Base-by-base conservation (phyloP, 2,888 invertebrate species). In the Ophion ellenae region DNA sequence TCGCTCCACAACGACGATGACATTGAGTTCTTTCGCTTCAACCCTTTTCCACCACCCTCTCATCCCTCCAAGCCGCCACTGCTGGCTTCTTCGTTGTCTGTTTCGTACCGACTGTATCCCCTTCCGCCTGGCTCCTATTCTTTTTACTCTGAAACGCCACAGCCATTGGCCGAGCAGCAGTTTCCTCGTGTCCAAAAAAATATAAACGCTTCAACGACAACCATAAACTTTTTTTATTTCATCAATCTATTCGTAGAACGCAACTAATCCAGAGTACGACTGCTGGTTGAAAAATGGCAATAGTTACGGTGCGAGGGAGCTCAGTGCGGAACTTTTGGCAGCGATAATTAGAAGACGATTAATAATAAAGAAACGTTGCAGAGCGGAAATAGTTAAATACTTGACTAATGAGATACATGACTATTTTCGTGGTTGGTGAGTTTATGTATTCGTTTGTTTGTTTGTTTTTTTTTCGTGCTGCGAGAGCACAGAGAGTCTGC, bases 1-100 rank as follows among this genome's bases (percentile, higher is more conserved):
- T 86, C 85, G 83, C 82, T 69, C 77, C 61, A 32, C 85, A 71
- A 80, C 83, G 87, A 87, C 82, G 73, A 70, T 70, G 75, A 84
- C 86, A 81, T 70, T 61, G 69, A 77, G 83, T 77, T 83, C 32
- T 75, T 69, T 80, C 79, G 70, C 71, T 78, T 75, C 78, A 80
- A 81, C 86, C 81, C 84, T 77, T 81, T 84, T 64, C 76, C 28
- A 36, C 80, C 73, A 53, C 45, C 74, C 75, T 59, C 77, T 83
- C 81, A 81, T 86, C 84, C 84, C 81, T 83, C 84, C 57, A 81
- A 81, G 74, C 67, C 83, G 73, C 61, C 66, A 59, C 61, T 66
- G 79, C 63, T 61, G 73, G 79, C 73, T 79, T 82, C 84, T 81
- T 84, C 79, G 67, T 81, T 66, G 79, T 81, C 84, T 77, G 86